Evolutionary conservation across 2,888 invertebrate species (phyloP), one percentile per base, ranked within the genome.

Genomic region (Pogonocherus hispidulus): DNA sequence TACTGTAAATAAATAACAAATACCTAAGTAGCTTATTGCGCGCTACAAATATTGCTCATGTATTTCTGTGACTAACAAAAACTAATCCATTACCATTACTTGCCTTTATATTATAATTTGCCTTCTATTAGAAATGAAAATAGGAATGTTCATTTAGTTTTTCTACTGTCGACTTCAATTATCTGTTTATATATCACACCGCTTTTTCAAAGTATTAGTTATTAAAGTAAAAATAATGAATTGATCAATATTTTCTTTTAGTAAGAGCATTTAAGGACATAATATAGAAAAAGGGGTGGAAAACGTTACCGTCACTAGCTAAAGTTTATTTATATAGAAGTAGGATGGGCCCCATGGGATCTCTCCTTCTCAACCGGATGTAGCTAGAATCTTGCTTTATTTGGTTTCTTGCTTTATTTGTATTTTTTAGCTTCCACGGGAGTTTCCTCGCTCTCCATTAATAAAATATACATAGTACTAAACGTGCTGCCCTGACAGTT

Each of bases 331-430:
- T 41, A 41, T 41, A 41, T 16, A 41, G 41, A 41, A n/a, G n/a
- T 41, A n/a, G 41, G 41, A 41, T 41, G 41, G 41, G 16, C 41
- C 41, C 41, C 41, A 41, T 41, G 41, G 41, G 41, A 41, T 41
- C n/a, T 41, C 41, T 27, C 27, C 27, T 27, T 27, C 16, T 41
- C 41, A 41, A 41, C n/a, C 41, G 41, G 41, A 41, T 16, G 14
- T 41, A 41, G 41, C n/a, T 14, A 16, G 41, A 41, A 41, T 41
- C 14, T 41, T 41, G 11, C 16, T 41, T 41, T 41, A 41, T 41
- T 41, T 41, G 41, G 41, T 27, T 27, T 41, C 14, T 41, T 41
- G 11, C 41, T 41, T 41, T 41, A 41, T 41, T 41, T 41, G 14
- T 9, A 14, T 41, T n/a, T 5, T 41, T 41, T 41, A 5, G 16